These are phyloP conservation scores for Yponomeuta cagnagella DNA, from an alignment of 2,888 invertebrate genomes.

Conservation along the genomic window DNA sequence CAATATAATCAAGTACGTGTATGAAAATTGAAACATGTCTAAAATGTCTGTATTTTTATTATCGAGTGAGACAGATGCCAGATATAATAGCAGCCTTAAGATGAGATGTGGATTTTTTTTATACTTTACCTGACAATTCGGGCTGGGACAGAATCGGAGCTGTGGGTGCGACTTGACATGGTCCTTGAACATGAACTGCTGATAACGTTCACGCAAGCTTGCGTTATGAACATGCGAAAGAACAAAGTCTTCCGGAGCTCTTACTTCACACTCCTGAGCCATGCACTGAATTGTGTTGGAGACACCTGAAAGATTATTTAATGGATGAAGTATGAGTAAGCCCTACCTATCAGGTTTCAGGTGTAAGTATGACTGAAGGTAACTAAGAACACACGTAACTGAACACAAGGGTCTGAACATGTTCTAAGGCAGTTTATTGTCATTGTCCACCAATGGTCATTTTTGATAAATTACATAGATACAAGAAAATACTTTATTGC, in stretches of 20 bases:
- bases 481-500: too few relatives aligned
- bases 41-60: not conserved
- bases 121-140: slow-evolving; percentile 86
- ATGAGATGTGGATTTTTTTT: not conserved
- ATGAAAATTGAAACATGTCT: not conserved
- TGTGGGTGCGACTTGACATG: slow-evolving; percentile 96
- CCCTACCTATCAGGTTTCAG: too few relatives aligned
- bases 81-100: too few relatives aligned
- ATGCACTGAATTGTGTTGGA: slow-evolving; percentile 96
- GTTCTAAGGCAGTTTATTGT: too few relatives aligned
- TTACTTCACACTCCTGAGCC: slow-evolving; percentile 94
- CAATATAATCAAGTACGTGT: not conserved
- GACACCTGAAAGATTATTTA: slow-evolving; percentile 67
- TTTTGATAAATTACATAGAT: too few relatives aligned
- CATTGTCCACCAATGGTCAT: too few relatives aligned
- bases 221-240: slow-evolving; percentile 89
- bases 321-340: slow-evolving; percentile 2
- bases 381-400: too few relatives aligned
- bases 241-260: slow-evolving; percentile 98
- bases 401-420: too few relatives aligned
- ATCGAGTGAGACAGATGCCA: too few relatives aligned
- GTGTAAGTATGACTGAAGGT: too few relatives aligned
- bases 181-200: slow-evolving; percentile 96
- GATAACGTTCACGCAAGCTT: slow-evolving; percentile 91
- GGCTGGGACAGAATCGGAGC: slow-evolving; percentile 95